phyloP scores from a whole-genome alignment of 2,888 invertebrate genomes.

The Brachypalpus laphriformis region DNA sequence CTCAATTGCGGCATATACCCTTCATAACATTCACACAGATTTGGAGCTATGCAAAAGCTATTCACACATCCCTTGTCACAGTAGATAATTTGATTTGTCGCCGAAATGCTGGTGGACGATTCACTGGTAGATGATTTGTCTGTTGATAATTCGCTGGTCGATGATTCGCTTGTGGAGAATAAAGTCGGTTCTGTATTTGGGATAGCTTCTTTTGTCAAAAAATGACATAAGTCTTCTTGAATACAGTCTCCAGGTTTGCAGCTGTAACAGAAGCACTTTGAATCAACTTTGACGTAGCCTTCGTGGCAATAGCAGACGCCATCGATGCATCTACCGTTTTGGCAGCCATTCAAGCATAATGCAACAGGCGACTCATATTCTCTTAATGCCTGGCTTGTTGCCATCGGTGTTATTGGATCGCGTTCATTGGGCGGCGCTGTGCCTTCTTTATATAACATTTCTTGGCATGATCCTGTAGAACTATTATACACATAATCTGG shows the following conservation, averaged over 20 bases:
- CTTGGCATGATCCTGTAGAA: slow-evolving; percentile 14
- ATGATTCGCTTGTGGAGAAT: background rate
- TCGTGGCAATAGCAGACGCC: slow-evolving; percentile 81
- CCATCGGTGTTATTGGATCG: slow-evolving; percentile 62
- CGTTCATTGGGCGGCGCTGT: slow-evolving; percentile 53
- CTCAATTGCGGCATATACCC: slow-evolving; percentile 78
- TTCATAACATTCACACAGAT: slow-evolving; percentile 83
- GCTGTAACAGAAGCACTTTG: background rate
- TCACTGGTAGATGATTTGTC: background rate
- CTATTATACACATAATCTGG: slow-evolving; percentile 75
- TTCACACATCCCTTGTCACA: slow-evolving; percentile 70
- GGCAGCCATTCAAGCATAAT: slow-evolving; percentile 76
- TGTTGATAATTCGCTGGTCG: background rate
- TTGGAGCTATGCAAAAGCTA: slow-evolving; percentile 82
- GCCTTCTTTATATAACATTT: background rate
- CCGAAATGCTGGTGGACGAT: background rate
- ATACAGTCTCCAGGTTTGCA: slow-evolving; percentile 29
- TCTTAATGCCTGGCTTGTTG: slow-evolving; percentile 75
- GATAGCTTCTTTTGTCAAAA: background rate
- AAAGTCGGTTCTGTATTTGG: background rate
- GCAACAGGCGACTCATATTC: slow-evolving; percentile 78
- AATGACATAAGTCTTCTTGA: background rate
- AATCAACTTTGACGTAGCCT: slow-evolving; percentile 74
- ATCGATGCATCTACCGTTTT: slow-evolving; percentile 83
- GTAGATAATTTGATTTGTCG: background rate